Evolutionary conservation across 2,797 vertebrate genomes (phyloP), one percentile per base, ranked within the genome.

Genomic region (Gymnopithys bicolor): DNA sequence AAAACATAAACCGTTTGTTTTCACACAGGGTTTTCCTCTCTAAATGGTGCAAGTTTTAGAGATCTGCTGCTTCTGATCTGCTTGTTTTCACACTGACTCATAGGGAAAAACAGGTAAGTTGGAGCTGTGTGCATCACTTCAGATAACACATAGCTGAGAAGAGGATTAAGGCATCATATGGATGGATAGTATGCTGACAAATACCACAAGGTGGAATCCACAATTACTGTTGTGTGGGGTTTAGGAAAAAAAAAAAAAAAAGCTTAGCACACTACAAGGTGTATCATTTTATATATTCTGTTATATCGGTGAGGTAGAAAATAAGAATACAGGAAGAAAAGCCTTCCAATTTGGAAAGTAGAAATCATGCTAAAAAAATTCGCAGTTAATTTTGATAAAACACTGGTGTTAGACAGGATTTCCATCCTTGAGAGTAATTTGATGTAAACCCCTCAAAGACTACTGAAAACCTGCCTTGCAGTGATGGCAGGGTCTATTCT

Each of bases 251-350:
- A 41, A 33, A 23, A 39, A 84, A 32, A 64, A 86, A 95, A 77
- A 74, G 9, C 85, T 81, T 25, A 76, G 32, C 70, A 79, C 35
- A 93, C 95, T 94, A 53, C 39, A 95, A 45, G 24, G 53, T 74
- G 78, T 73, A 75, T 58, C 30, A 77, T 95, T 87, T 95, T 95
- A 94, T n/a, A 83, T 94, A 91, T 96, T 96, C 85, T 92, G 41
- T 89, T 80, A 71, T 86, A 95, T 67, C 84, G 78, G 93, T 95
- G 84, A 97, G 18, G 76, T 96, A 71, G 94, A 97, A 97, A 94
- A 94, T 73, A 95, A 91, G 71, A 97, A 95, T 74, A 92, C 64
- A 89, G 60, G 66, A 91, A 92, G 59, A 93, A 91, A 97, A 96
- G 11, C 15, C 6, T 85, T 89, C 49, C 30, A 87, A 77, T 91